A percentile compares a stretch with the other conserved stretches of the same genome.
Evolutionary conservation across 2,888 invertebrate species (phyloP).

Genomic region (Orthosia cruda): DNA sequence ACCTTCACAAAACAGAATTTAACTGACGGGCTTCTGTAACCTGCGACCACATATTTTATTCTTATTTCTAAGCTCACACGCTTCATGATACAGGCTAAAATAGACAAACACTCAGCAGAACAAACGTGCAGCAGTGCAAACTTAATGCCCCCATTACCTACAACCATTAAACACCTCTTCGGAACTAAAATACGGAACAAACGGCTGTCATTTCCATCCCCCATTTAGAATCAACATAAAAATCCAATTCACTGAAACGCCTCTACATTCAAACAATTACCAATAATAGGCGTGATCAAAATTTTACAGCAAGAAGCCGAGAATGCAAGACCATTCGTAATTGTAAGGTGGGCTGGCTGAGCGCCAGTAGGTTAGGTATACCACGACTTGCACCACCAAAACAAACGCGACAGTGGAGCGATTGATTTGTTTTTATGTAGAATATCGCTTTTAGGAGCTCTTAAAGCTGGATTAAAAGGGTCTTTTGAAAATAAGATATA

Average conservation of each 20-base stretch:
- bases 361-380: slow-evolving; percentile 38
- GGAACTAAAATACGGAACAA: slow-evolving; percentile 7
- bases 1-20: no score
- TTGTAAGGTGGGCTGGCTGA: slow-evolving; percentile 51
- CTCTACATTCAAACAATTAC: slow-evolving; percentile 11
- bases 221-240: slow-evolving; percentile 53
- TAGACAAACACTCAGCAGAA: slow-evolving; percentile 3
- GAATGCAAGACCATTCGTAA: slow-evolving; percentile 45
- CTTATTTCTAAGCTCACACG: no score
- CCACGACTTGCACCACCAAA: slow-evolving; percentile 35
- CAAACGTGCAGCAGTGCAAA: slow-evolving; percentile 11
- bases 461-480: slow-evolving; percentile 23
- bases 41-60: no score
- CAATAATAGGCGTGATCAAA: slow-evolving; percentile 49
- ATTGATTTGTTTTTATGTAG: slow-evolving; percentile 62
- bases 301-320: slow-evolving; percentile 31
- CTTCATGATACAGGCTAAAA: not conserved
- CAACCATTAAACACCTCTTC: slow-evolving; percentile 34
- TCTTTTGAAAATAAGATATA: slow-evolving; percentile 29
- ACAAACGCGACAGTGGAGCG: slow-evolving; percentile 56
- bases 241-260: slow-evolving; percentile 32
- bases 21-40: no score
- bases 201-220: slow-evolving; percentile 5
- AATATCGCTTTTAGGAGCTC: slow-evolving; percentile 36
- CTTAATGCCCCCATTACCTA: slow-evolving; percentile 17